Base-by-base conservation (phyloP, 53 echinoderm and acorn worm species). In the Echinometra lucunter region DNA sequence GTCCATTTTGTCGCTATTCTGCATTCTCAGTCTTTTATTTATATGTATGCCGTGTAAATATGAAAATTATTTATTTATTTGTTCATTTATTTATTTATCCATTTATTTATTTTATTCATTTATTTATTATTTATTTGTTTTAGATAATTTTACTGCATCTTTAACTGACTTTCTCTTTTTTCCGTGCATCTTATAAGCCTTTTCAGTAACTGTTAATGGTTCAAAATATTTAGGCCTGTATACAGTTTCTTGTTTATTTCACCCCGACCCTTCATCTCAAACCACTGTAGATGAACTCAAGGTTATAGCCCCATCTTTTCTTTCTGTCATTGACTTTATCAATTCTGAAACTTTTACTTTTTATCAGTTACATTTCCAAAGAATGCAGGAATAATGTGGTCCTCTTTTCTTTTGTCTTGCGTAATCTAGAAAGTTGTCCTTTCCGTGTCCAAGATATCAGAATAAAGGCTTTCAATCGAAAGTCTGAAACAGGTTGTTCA, bases 401-500 rank as follows among this genome's bases (percentile, higher is more conserved):
- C 35, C 3, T 38, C 0, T 78, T 40, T 17, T 42, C 21, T 19
- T 78, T 40, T 42, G 19, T 78, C 1, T 78, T 78, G 42, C 42
- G 42, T 85, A 85, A 47, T 30, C 9, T 28, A 85, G 11, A 47
- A 0, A 40, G 18, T 81, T 11, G 2, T 42, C 7, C 38, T 13
- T 75, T 37, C 75, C 12, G 25, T 44, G 4, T 81, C 21, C 42
- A 81, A 42, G 19, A 85, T 23, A 85, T 4, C 45, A 25, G 85
- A 85, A 85, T 49, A 45, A 85, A 47, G 49, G n/a, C 28, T 1
- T 4, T 49, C 9, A 42, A 78, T 72, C 42, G 11, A 40, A 47
- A n/a, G 85, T 85, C 10, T 4, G 85, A 47, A 49, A 85, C 85
- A 53, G 28, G 85, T 85, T 85, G 28, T 85, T n/a, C 12, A n/a